Evolutionary conservation across 2,113 vertebrate genomes (phyloP).

Genomic region (Campylomormyrus numenius): DNA sequence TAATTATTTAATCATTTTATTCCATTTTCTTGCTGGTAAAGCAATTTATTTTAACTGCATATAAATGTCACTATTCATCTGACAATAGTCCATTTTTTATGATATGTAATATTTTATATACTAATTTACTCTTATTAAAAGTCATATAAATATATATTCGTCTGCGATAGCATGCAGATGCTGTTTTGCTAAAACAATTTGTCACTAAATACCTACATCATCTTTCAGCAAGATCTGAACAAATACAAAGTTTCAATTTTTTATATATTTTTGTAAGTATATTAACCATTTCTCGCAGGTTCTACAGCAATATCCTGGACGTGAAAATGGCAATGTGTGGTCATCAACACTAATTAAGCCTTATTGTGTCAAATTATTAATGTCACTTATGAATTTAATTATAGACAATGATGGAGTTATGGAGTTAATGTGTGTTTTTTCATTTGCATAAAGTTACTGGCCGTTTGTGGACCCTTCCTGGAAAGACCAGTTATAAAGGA

Average conservation of each 20-base stretch:
- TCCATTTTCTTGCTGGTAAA: background rate
- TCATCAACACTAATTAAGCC: background rate
- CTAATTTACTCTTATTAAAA: background rate
- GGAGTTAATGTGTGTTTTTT: background rate
- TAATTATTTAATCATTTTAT: background rate
- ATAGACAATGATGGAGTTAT: background rate
- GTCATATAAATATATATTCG: background rate
- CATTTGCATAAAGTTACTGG: conserved; percentile 57
- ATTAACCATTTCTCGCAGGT: background rate
- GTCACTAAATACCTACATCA: background rate
- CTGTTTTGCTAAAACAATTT: background rate
- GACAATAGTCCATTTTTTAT: background rate
- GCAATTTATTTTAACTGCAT: background rate
- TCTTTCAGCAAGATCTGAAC: background rate
- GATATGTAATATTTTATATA: background rate
- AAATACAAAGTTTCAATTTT: background rate
- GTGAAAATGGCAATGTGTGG: background rate
- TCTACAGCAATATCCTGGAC: background rate
- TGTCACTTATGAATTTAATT: background rate
- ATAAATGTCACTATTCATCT: background rate
- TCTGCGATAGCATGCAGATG: background rate
- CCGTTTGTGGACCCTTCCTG: conserved; percentile 65
- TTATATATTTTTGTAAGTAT: background rate
- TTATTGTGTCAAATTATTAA: background rate
- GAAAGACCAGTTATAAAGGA: conserved; percentile 62